phyloP scores from a whole-genome alignment of 1,140 invertebrate species.

The Rhizoglyphus robini region DNA sequence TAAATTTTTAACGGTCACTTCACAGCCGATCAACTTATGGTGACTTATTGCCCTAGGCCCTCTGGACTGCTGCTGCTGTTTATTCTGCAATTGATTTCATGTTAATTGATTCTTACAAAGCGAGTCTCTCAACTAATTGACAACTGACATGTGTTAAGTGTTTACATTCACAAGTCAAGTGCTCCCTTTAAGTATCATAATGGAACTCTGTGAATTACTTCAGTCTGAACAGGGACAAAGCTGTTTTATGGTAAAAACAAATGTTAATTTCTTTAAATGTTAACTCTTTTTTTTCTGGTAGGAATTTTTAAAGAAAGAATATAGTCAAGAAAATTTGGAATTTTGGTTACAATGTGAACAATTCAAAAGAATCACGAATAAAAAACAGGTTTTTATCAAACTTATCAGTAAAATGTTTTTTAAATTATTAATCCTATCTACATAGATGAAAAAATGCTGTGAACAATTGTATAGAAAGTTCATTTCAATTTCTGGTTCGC shows the following conservation, averaged over 20 bases:
- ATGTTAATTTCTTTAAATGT: background rate
- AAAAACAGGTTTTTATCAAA: background rate
- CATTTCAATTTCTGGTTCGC: background rate
- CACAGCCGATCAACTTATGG: too few relatives aligned
- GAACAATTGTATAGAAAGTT: conserved; percentile 1
- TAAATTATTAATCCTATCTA: background rate
- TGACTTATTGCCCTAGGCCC: too few relatives aligned
- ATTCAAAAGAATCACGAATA: conserved; percentile 1
- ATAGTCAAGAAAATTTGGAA: conserved; percentile 3
- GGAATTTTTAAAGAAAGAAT: conserved; percentile 15
- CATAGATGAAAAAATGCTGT: background rate
- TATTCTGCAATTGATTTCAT: too few relatives aligned
- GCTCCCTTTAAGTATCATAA: too few relatives aligned
- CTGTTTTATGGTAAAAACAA: background rate
- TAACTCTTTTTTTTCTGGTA: background rate
- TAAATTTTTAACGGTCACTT: too few relatives aligned
- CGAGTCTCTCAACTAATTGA: too few relatives aligned
- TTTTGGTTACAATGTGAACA: conserved; percentile 12
- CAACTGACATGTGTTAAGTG: too few relatives aligned
- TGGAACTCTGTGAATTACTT: too few relatives aligned
- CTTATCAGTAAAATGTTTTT: background rate
- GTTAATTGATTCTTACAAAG: too few relatives aligned
- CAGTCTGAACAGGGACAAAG: too few relatives aligned
- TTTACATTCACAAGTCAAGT: too few relatives aligned
- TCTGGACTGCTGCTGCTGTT: too few relatives aligned